Evolutionary conservation across 2,888 invertebrate species (phyloP).

Genomic region (Pseudeuparius sepicola): DNA sequence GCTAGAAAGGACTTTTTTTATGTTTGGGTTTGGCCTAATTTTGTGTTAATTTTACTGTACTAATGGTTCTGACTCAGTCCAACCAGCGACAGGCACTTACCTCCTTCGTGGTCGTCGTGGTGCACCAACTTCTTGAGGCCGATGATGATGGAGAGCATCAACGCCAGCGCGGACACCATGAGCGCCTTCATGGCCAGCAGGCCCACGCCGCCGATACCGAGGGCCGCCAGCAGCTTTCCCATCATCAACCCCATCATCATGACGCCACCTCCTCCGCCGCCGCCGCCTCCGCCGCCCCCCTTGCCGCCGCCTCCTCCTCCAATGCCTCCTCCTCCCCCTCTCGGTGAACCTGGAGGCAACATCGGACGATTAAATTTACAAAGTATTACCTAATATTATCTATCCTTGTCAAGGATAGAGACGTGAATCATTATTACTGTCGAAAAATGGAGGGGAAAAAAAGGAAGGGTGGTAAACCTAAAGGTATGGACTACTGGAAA

Average conservation of each 20-base stretch:
- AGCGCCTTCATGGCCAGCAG: conserved; percentile 63
- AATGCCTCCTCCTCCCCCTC: conserved; percentile 36
- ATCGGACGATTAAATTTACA: too few relatives aligned
- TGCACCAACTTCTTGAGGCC: conserved; percentile 63
- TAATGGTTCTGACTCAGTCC: too few relatives aligned
- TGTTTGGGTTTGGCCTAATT: too few relatives aligned
- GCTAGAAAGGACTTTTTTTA: too few relatives aligned
- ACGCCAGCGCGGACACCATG: conserved; percentile 55
- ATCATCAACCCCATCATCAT: conserved; percentile 60
- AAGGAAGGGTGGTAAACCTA: too few relatives aligned
- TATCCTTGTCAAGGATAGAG: too few relatives aligned
- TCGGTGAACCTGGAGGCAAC: conserved; percentile 51
- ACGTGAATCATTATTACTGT: too few relatives aligned
- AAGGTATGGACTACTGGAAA: too few relatives aligned
- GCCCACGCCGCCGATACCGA: conserved; percentile 66
- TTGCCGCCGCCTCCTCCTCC: conserved; percentile 41
- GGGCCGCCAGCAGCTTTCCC: conserved; percentile 65
- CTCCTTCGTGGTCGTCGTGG: conserved; percentile 40
- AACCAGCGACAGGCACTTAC: conserved; percentile 13
- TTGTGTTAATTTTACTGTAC: too few relatives aligned
- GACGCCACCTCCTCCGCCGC: conserved; percentile 45
- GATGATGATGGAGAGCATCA: conserved; percentile 65
- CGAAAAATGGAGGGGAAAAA: too few relatives aligned
- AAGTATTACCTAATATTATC: too few relatives aligned
- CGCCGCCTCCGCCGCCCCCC: conserved; percentile 36